Evolutionary conservation across 2,113 vertebrate genomes (phyloP).

Genomic region (Ciconia stormi): DNA sequence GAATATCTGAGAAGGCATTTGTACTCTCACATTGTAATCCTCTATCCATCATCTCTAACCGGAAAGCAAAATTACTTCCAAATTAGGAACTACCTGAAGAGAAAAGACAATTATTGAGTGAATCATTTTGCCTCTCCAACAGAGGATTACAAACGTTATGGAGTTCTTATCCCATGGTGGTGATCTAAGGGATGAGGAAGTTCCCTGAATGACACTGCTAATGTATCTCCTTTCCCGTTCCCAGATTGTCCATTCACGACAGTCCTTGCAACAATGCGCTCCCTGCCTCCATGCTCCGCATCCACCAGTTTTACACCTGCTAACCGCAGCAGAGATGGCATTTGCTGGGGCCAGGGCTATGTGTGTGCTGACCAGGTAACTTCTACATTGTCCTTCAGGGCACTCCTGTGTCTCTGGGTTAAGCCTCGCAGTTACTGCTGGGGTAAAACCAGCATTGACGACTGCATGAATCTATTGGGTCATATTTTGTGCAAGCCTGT

Average conservation of each 20-base stretch:
- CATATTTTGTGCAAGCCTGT: background rate
- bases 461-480: background rate
- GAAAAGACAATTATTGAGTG: background rate
- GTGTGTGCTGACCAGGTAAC: background rate
- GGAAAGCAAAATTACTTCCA: background rate
- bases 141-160: background rate
- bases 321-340: background rate
- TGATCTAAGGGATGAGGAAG: background rate
- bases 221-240: background rate
- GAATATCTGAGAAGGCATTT: background rate
- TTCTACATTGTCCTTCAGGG: background rate
- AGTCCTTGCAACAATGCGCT: background rate
- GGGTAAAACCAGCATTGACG: background rate
- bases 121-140: background rate
- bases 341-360: background rate
- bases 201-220: rapidly evolving
- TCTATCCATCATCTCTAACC: background rate
- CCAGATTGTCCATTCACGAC: no score
- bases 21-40: background rate
- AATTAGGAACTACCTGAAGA: background rate
- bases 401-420: background rate
- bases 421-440: background rate
- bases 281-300: background rate
- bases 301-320: background rate
- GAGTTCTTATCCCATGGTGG: background rate